Evolutionary conservation across 2,888 invertebrate genomes (phyloP).

Genomic region (Dolomedes plantarius): DNA sequence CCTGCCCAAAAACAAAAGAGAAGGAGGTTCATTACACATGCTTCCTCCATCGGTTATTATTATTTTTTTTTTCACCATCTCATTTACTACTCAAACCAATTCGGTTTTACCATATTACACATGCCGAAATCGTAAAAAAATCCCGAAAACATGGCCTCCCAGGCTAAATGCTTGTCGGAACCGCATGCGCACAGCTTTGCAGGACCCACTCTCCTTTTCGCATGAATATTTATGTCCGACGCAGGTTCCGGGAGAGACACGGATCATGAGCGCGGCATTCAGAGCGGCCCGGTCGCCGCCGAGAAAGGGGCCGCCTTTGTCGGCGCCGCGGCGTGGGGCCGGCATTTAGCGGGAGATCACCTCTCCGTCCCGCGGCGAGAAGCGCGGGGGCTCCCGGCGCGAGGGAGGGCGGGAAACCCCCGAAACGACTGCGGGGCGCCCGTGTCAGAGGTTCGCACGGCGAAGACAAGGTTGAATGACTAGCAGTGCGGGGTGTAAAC

Average conservation of each 20-base stretch:
- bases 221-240: constrained; percentile 54
- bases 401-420: constrained; percentile 27
- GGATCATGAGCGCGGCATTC: constrained; percentile 58
- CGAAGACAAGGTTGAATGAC: constrained; percentile 34
- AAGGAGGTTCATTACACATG: no score
- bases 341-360: constrained; percentile 34
- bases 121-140: background rate
- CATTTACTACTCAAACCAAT: background rate
- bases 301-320: constrained; percentile 50
- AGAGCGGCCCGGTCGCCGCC: constrained; percentile 15
- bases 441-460: constrained; percentile 15
- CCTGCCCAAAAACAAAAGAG: no score
- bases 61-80: background rate
- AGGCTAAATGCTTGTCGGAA: background rate
- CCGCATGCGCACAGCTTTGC: background rate
- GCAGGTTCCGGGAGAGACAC: constrained; percentile 46
- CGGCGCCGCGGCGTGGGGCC: constrained; percentile 49
- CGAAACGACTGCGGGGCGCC: constrained; percentile 34
- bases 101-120: constrained; percentile 8
- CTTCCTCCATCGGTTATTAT: no score
- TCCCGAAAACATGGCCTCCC: background rate
- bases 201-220: constrained; percentile 1
- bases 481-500: background rate
- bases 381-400: constrained; percentile 46
- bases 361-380: constrained; percentile 33